These are phyloP conservation scores for Lontra canadensis DNA, from an alignment of 2,113 vertebrate species.

Conservation along the genomic window DNA sequence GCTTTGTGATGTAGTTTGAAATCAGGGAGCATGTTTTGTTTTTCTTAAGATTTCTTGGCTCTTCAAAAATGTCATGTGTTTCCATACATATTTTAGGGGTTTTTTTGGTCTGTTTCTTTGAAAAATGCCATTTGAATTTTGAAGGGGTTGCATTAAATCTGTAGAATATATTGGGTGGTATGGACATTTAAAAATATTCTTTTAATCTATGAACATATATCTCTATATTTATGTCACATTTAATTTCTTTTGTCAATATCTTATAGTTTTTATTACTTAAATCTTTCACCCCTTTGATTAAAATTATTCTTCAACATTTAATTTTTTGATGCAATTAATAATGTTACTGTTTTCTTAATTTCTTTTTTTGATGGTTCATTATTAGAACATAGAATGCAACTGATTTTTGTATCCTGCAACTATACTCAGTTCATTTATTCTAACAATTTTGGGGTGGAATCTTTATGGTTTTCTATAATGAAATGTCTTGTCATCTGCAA, in stretches of 20 bases:
- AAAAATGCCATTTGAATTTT: background rate
- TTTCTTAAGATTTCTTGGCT: background rate
- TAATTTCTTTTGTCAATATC: background rate
- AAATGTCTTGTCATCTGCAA: background rate
- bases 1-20: background rate
- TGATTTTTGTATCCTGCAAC: background rate
- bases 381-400: background rate
- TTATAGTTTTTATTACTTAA: background rate
- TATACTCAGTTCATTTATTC: background rate
- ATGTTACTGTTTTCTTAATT: background rate
- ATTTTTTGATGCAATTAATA: background rate
- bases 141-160: background rate
- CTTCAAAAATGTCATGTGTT: background rate
- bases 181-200: background rate
- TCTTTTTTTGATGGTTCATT: background rate
- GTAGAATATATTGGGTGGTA: background rate
- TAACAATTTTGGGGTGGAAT: background rate
- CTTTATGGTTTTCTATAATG: background rate
- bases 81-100: background rate
- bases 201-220: background rate
- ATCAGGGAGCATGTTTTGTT: background rate
- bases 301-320: background rate
- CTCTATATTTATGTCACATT: background rate
- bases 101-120: background rate
- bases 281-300: background rate